Evolutionary conservation across 2,888 invertebrate genomes (phyloP), one percentile per base, ranked within the genome.

Genomic region (Noctua janthina): DNA sequence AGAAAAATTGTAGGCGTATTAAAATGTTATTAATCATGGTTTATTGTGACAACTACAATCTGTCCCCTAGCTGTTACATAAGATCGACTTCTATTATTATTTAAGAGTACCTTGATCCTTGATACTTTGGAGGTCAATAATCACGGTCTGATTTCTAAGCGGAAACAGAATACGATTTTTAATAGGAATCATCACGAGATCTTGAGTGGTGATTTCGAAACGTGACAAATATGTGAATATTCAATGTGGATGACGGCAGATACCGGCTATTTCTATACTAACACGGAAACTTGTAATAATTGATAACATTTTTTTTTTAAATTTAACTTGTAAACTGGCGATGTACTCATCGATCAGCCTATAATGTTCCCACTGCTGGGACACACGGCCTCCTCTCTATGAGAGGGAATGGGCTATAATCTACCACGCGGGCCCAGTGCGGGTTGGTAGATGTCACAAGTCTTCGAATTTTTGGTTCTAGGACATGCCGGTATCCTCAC

Each of bases 21-120:
- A 87, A 87, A 80, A 59, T 68, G 49, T 76, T 56, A 84, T 84
- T 59, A 74, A 84, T 80, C 81, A 70, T 74, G 35, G 73, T 79
- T 84, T 79, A 78, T 75, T 79, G 35, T 79, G 85, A 74, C 70
- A 75, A 67, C 59, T 29, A 51, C 43, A 39, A 46, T 70, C 13
- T 59, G 67, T 66, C 49, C 46, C 23, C 23, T 46, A 67, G 70
- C 15, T 66, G 20, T 56, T 10, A 59, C 15, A 29, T 54, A 46
- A 54, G 17, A 46, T 67, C 15, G 15, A 69, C 20, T 56, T 56
- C 5, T 54, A 8, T 49, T 49, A 59, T 74, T 29, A 66, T 56
- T 80, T 49, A 39, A 51, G 46, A 15, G n/a, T 17, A 81, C 35
- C 13, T 79, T 70, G 29, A 39, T 39, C 46, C 54, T 46, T 20